Base-by-base conservation (phyloP, 2,113 vertebrate genomes). In the Abramis brama region DNA sequence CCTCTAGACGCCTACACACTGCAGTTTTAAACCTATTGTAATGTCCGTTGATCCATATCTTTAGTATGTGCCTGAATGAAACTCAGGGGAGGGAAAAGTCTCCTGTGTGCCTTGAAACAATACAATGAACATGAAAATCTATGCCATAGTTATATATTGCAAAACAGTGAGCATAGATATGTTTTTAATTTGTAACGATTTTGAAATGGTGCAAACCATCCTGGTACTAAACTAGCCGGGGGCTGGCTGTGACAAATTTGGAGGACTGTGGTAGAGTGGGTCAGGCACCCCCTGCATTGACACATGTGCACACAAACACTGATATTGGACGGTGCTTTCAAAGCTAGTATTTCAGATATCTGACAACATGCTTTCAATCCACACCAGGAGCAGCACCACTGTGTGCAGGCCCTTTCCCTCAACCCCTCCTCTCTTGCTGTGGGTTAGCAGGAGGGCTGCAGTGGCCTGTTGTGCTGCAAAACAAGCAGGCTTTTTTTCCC, bases 391-490 rank as follows among this genome's bases (percentile, higher is more conserved):
- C 80, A 68, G 85, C 76, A 52, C 55, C 19, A 6, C 36, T 68
- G 33, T 85, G 60, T 59, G 57, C 86, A 73, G 62, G 82, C 77
- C 43, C 57, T 70, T 64, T 70, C 75, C 30, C 70, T 68, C 23
- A 59, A 13, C 64, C 62, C 66, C 85, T 76, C 89, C 85, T 83
- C 57, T 66, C 66, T 64, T 66, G 83, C 60, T 39, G 25, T 79
- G 85, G 87, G 85, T 84, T 90, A 88, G 87, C 82, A 85, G 87
- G 85, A 88, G 85, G 87, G 79, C 88, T 86, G 82, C 82, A 86
- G 85, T 86, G 80, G 87, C 84, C 84, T 89, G 89, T 89, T 90
- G 88, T 90, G 86, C 88, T 87, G 85, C 87, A 90, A 91, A 90
- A 90, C 86, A 90, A 90, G 88, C 87, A 68, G 85, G 50, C 85